Conservation (phyloP, 2,888 invertebrate species). For the Rhorus exstirpatorius region DNA sequence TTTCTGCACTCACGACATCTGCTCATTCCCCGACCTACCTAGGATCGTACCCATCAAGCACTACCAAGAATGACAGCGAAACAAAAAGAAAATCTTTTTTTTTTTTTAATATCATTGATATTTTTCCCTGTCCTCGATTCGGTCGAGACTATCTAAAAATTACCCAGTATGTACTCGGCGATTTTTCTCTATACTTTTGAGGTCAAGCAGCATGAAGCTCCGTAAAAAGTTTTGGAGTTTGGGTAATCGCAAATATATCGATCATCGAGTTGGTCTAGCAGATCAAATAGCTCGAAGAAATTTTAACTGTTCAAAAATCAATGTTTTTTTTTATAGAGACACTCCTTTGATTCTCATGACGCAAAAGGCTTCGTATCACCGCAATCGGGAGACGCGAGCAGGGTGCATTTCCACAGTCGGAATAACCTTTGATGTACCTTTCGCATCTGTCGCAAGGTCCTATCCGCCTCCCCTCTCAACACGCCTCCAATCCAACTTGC, state of each 20-base stretch:
- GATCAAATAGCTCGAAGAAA: background rate
- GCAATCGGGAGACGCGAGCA: background rate
- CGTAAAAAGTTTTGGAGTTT: background rate
- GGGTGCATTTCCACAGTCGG: background rate
- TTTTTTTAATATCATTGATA: constrained; percentile 28
- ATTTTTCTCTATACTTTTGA: background rate
- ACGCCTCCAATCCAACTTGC: constrained; percentile 1
- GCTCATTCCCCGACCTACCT: constrained; percentile 37
- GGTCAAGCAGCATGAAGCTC: background rate
- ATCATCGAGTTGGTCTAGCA: background rate
- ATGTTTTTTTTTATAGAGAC: constrained; percentile 7
- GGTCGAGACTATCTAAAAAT: background rate
- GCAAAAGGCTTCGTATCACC: background rate
- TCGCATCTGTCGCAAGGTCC: background rate
- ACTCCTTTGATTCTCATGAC: background rate
- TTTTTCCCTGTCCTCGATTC: constrained; percentile 18
- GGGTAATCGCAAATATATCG: background rate
- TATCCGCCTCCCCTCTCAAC: constrained; percentile 35
- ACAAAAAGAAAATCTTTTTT: constrained; percentile 16
- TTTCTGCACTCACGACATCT: constrained; percentile 54
- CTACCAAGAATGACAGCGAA: constrained; percentile 8
- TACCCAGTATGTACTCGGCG: no score
- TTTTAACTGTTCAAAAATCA: background rate
- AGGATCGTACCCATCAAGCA: constrained; percentile 25
- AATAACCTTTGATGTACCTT: constrained; percentile 11